Percentiles rank a stretch among this genome's conserved stretches.
phyloP scores from a whole-genome alignment of 2,113 vertebrate genomes.

The Calyptommatus sinebrachiatus region DNA sequence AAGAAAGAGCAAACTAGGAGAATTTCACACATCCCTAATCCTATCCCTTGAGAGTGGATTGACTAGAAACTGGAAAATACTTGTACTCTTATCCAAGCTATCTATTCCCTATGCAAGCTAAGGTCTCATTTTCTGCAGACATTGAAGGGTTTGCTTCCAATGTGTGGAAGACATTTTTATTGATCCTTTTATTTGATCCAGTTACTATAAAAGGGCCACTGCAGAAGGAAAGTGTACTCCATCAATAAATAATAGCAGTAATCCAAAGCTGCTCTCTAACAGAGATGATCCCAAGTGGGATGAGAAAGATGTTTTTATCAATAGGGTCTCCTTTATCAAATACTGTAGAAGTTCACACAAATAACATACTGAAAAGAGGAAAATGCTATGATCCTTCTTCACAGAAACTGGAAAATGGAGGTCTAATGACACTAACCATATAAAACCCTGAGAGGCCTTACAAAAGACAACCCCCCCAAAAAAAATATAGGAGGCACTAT shows the following conservation, averaged over 20 bases:
- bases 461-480: no score
- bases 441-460: no score
- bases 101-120: background rate
- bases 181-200: slow-evolving; percentile 31
- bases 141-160: background rate
- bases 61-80: background rate
- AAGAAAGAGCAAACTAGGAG: no score
- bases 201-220: background rate
- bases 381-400: background rate
- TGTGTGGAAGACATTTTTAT: slow-evolving; percentile 14
- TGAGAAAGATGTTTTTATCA: background rate
- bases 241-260: slow-evolving; percentile 26
- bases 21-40: background rate
- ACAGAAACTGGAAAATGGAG: background rate
- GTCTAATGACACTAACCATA: background rate
- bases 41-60: background rate
- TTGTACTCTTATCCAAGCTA: background rate
- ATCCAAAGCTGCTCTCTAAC: background rate
- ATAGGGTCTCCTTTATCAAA: background rate
- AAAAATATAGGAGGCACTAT: no score
- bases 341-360: background rate
- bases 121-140: background rate
- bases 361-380: background rate
- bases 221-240: background rate
- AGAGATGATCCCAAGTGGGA: slow-evolving; percentile 1